Evolutionary conservation across 1,140 invertebrate genomes (phyloP).

Genomic region (Drosophila nannoptera): DNA sequence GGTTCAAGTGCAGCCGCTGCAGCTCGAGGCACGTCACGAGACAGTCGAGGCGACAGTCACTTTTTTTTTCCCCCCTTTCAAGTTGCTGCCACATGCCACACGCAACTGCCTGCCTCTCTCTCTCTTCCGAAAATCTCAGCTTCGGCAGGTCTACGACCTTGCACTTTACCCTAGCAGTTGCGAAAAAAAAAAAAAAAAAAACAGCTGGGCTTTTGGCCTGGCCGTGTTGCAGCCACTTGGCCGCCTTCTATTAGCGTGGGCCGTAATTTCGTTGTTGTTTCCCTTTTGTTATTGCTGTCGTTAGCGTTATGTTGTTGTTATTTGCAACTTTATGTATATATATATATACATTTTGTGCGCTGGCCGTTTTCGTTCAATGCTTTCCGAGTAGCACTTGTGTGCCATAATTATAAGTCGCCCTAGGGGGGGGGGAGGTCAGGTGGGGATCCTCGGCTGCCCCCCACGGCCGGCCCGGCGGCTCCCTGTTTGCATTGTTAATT

Average conservation of each 20-base stretch:
- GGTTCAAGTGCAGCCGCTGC: slow-evolving; percentile 66
- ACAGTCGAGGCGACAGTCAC: slow-evolving; percentile 35
- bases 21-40: slow-evolving; percentile 36
- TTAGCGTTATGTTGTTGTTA: slow-evolving; percentile 1
- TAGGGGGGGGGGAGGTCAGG: slow-evolving; percentile 36
- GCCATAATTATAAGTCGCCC: slow-evolving; percentile 67
- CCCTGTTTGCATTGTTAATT: slow-evolving; percentile 69
- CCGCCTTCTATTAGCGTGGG: slow-evolving; percentile 52
- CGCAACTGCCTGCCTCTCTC: neutral
- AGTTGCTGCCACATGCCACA: slow-evolving; percentile 5
- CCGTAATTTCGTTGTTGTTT: slow-evolving; percentile 45
- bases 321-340: slow-evolving; percentile 11
- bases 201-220: slow-evolving; percentile 35
- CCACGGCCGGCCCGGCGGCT: slow-evolving; percentile 10
- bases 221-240: slow-evolving; percentile 16
- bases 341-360: slow-evolving; percentile 43
- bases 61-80: slow-evolving; percentile 8
- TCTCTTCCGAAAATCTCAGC: slow-evolving; percentile 6
- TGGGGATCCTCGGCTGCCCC: slow-evolving; percentile 3
- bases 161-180: slow-evolving; percentile 42
- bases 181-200: slow-evolving; percentile 30
- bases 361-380: slow-evolving; percentile 13
- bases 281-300: neutral
- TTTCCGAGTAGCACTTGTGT: slow-evolving; percentile 69
- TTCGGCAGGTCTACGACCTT: slow-evolving; percentile 39